phyloP scores from a whole-genome alignment of 2,888 invertebrate genomes.

The Matsumyia berberina region DNA sequence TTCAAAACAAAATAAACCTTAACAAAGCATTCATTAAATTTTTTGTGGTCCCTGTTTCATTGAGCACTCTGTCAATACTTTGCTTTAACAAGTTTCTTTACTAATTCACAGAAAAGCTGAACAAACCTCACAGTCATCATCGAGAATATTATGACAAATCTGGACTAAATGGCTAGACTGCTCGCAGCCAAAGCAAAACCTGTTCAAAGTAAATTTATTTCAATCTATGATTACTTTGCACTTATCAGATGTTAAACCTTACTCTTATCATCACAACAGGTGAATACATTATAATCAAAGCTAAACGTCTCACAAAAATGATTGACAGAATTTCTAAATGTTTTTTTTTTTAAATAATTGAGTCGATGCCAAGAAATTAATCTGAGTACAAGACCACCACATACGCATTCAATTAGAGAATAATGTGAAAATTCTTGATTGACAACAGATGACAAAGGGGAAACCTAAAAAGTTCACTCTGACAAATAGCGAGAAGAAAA shows the following conservation, averaged over 20 bases:
- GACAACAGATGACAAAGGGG: constrained; percentile 2
- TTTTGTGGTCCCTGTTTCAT: background rate
- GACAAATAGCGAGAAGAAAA: background rate
- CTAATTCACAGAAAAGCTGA: too few relatives aligned
- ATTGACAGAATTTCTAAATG: background rate
- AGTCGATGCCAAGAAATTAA: background rate
- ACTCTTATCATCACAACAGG: too few relatives aligned
- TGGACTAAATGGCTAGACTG: constrained; percentile 1
- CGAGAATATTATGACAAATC: background rate
- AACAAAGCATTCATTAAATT: background rate
- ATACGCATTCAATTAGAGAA: background rate
- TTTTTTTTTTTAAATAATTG: too few relatives aligned
- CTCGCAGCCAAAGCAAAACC: background rate
- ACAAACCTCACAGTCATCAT: background rate
- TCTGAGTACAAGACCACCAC: background rate
- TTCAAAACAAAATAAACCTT: background rate
- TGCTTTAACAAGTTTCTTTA: background rate
- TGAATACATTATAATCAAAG: background rate
- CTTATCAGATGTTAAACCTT: background rate
- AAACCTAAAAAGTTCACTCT: background rate
- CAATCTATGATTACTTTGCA: background rate
- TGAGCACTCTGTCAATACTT: background rate
- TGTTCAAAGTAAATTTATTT: background rate
- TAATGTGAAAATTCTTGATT: constrained; percentile 11
- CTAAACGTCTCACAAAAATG: background rate